Percentiles rank a stretch among this genome's conserved stretches.
These are phyloP conservation scores for Epinotia brunnichana DNA, from an alignment of 2,888 invertebrate genomes.

Conservation along the genomic window DNA sequence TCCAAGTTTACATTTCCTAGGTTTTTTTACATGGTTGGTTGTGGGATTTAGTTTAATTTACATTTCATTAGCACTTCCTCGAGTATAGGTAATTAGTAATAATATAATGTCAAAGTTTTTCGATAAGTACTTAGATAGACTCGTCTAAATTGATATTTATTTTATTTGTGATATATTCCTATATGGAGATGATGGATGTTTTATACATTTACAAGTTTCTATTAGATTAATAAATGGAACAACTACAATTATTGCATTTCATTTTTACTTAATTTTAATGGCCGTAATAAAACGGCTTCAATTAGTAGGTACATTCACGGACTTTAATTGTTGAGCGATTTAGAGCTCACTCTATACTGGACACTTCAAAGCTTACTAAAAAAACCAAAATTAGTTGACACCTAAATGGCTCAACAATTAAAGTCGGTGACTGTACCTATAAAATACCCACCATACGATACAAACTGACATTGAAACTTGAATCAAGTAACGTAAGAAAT, in stretches of 20 bases:
- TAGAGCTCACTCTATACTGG: too few species aligned
- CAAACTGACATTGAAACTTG: too few species aligned
- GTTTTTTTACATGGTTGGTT: conserved; percentile 25
- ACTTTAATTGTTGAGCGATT: too few species aligned
- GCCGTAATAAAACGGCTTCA: background rate
- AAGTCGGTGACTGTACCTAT: too few species aligned
- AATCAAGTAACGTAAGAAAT: too few species aligned
- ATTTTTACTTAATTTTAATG: background rate
- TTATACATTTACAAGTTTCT: conserved; percentile 33
- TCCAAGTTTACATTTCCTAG: conserved; percentile 2
- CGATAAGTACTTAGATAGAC: conserved; percentile 8
- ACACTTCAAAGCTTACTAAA: too few species aligned
- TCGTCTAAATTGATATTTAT: conserved; percentile 13
- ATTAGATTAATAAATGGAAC: conserved; percentile 29
- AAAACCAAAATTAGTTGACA: too few species aligned
- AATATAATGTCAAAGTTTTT: conserved; percentile 2
- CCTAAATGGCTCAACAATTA: too few species aligned
- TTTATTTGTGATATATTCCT: conserved; percentile 41
- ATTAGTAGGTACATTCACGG: too few species aligned
- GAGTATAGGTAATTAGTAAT: conserved; percentile 52
- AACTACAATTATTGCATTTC: conserved; percentile 1
- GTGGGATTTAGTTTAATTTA: conserved; percentile 37
- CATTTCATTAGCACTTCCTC: conserved; percentile 74
- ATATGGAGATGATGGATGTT: conserved; percentile 15
- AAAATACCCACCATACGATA: too few species aligned